Conservation (phyloP, 2,888 invertebrate genomes). For the Nephrotoma guestfalica region DNA sequence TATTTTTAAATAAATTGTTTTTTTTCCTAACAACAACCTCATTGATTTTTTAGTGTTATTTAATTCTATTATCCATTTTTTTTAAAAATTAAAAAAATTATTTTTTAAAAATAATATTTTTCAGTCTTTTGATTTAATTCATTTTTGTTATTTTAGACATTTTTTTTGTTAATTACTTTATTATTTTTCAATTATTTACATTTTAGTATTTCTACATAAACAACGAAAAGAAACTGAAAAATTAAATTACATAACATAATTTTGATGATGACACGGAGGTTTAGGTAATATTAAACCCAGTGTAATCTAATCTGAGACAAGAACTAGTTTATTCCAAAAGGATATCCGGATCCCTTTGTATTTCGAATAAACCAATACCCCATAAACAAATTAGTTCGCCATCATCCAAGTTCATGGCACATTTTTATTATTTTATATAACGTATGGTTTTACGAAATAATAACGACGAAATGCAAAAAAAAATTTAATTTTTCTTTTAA, state of each 20-base stretch:
- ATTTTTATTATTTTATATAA: neutral
- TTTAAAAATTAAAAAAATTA: neutral
- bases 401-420: neutral
- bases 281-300: neutral
- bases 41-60: neutral
- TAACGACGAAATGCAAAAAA: neutral
- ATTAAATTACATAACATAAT: neutral
- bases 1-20: neutral
- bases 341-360: neutral
- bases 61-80: neutral
- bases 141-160: neutral
- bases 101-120: neutral
- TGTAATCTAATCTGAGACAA: neutral
- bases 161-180: neutral
- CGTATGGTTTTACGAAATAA: neutral
- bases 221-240: neutral
- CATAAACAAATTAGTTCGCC: neutral
- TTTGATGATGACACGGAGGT: neutral
- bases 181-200: neutral
- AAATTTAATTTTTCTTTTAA: neutral
- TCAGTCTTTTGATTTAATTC: neutral
- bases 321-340: neutral
- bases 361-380: neutral
- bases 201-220: neutral
- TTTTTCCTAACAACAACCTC: neutral